These are phyloP conservation scores for Mionectes olivaceus DNA, from an alignment of 2,797 vertebrate species.

Conservation along the genomic window DNA sequence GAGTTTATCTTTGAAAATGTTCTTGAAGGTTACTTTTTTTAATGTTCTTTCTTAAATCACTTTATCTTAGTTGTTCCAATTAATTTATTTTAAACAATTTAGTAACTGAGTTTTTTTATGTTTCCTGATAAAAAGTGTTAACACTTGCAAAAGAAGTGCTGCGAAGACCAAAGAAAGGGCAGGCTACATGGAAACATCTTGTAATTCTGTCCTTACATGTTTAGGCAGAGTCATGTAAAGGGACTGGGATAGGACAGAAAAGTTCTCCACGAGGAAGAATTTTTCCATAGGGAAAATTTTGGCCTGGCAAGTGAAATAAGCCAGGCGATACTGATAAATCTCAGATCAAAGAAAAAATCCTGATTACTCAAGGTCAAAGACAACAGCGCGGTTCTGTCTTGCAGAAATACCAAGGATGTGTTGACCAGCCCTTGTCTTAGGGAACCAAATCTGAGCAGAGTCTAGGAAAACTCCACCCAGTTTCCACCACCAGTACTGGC, in stretches of 20 bases:
- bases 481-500: neutral
- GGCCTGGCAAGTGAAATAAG: neutral
- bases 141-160: neutral
- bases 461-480: neutral
- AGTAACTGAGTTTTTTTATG: fast-evolving
- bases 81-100: neutral
- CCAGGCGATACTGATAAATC: neutral
- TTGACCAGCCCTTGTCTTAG: neutral
- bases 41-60: neutral
- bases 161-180: neutral
- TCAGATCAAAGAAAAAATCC: neutral
- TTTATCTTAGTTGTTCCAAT: neutral
- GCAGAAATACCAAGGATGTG: neutral
- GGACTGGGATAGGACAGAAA: neutral
- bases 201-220: neutral
- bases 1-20: neutral
- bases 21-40: neutral
- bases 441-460: neutral
- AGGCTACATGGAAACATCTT: neutral
- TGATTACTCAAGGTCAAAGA: neutral
- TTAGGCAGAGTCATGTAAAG: neutral
- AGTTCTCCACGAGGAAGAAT: neutral
- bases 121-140: neutral
- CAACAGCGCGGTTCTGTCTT: neutral
- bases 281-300: neutral